phyloP scores from a whole-genome alignment of 2,113 vertebrate species.

The Ahaetulla prasina region DNA sequence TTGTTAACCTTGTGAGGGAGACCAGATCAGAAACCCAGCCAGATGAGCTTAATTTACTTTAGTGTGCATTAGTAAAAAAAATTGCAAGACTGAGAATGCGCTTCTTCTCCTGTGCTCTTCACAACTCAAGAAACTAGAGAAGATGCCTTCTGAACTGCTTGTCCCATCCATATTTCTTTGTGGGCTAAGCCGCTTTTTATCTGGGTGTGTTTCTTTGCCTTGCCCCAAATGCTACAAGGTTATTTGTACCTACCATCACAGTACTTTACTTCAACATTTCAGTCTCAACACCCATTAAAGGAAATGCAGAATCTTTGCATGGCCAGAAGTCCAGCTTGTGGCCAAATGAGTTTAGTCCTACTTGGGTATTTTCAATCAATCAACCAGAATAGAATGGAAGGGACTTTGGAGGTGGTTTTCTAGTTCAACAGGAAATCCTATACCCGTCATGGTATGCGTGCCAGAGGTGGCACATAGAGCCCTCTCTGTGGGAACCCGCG shows the following conservation, averaged over 20 bases:
- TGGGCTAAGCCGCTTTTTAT: no score
- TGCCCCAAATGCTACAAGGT: not conserved
- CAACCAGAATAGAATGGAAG: not conserved
- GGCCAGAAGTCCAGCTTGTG: not conserved
- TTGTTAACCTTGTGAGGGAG: not conserved
- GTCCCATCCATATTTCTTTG: not conserved
- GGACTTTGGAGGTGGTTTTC: no score
- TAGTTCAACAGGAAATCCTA: no score
- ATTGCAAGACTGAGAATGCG: not conserved
- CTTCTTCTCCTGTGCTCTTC: not conserved
- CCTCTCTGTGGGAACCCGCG: no score
- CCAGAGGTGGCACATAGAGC: no score
- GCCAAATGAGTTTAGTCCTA: not conserved
- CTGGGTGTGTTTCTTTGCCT: not conserved
- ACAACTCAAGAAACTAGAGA: not conserved
- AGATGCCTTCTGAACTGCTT: not conserved
- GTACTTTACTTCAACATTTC: not conserved
- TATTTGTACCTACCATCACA: not conserved
- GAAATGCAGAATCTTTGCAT: not conserved
- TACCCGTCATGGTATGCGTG: no score
- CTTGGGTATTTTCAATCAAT: not conserved
- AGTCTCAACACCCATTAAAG: not conserved
- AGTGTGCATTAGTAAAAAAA: not conserved
- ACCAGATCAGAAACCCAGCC: not conserved
- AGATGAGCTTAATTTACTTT: not conserved